Evolutionary conservation across 2,888 invertebrate genomes (phyloP), one percentile per base, ranked within the genome.

Genomic region (Melieria crassipennis): DNA sequence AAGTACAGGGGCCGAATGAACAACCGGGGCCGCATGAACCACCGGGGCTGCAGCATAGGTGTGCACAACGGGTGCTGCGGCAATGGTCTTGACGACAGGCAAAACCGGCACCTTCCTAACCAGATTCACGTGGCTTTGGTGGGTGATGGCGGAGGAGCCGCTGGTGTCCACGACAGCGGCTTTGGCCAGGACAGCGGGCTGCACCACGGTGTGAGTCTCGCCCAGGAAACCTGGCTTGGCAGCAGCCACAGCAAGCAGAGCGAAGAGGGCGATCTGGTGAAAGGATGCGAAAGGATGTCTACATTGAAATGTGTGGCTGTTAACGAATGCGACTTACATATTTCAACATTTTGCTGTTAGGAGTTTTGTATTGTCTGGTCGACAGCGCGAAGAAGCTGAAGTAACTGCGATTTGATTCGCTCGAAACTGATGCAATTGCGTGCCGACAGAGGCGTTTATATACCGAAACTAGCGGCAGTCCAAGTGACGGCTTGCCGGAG

Each of bases 221-320:
- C 82, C 77, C 7, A 84, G 55, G 45, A 83, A 80, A 67, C 85
- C 85, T 65, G 86, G 85, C 71, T 83, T 83, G 71, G 87, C 87
- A 67, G 84, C 81, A 55, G 84, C 86, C 63, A 84, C 79, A 72
- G 91, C 89, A 80, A 89, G 85, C 77, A 91, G 86, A 87, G 90
- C 89, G 84, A 89, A 90, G 86, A 91, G 88, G 88, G 90, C 90
- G 88, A 90, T 71, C 82, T 82, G 62, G 10, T 10, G 48, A 46
- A 30, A 9, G 30, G 10, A 42, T n/a, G 3, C 43, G 0, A 7
- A 9, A 7, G 30, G 30, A 30, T 30, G 30, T 30, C 16, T 16
- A 16, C 5, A 58, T 55, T 13, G 16, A 4, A 45, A 11, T 16
- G 16, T 11, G 47, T 7, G 45, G 0, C 30, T 56, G 4, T 43